A percentile compares a stretch with the other conserved stretches of the same genome.
Conservation (phyloP, 1,140 invertebrate species). For the Colletes gigas region DNA sequence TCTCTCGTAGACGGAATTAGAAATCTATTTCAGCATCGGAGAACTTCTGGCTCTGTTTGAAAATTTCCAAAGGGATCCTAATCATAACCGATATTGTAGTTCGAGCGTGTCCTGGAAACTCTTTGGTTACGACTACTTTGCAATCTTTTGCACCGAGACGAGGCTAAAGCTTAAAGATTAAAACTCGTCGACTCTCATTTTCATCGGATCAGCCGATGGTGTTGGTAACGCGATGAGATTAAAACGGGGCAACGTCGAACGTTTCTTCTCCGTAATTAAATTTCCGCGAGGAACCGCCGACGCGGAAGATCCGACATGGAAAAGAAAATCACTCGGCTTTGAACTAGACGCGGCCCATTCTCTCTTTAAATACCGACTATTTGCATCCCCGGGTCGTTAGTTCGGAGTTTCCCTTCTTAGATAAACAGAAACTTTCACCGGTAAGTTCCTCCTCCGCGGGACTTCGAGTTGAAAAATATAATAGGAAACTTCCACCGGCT, state of each 20-base stretch:
- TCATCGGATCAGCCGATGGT: no score
- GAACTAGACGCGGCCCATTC: background rate
- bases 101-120: no score
- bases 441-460: background rate
- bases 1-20: no score
- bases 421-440: constrained; percentile 23
- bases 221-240: no score
- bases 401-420: constrained; percentile 12
- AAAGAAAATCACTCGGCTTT: background rate
- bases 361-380: constrained; percentile 31
- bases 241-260: background rate
- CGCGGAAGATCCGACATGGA: background rate
- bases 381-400: constrained; percentile 14
- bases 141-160: no score
- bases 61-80: no score
- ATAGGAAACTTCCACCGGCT: constrained; percentile 11
- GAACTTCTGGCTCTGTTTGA: no score
- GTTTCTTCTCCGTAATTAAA: background rate
- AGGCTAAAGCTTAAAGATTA: no score
- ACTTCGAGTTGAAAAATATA: background rate
- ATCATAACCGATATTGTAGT: no score
- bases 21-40: no score
- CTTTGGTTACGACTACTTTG: no score
- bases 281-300: background rate
- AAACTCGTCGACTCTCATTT: no score